These are phyloP conservation scores for Holotrichia oblita DNA, from an alignment of 1,140 invertebrate genomes.

Conservation along the genomic window DNA sequence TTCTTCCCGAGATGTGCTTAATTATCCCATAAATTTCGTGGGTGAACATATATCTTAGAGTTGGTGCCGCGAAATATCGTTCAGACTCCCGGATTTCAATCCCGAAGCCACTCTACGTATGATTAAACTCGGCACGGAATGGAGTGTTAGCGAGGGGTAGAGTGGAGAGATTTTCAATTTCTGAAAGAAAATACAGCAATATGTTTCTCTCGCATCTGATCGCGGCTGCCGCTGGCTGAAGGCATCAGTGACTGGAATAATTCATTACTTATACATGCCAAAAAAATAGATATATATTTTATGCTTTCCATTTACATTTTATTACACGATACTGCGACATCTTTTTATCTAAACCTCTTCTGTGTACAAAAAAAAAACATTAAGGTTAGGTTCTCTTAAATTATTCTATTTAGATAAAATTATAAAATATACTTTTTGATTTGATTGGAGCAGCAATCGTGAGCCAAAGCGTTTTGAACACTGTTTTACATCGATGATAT, in stretches of 20 bases:
- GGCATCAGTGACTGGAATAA: conserved; percentile 15
- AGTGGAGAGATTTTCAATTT: neutral
- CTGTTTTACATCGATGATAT: no score
- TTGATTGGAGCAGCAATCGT: no score
- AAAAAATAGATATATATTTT: conserved; percentile 13
- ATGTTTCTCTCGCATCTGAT: neutral
- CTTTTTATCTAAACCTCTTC: no score
- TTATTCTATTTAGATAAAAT: no score
- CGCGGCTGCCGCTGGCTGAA: neutral
- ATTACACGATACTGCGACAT: neutral
- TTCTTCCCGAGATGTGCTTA: neutral
- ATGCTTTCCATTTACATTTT: neutral
- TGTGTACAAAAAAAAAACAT: no score
- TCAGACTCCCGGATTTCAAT: neutral
- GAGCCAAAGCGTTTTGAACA: no score
- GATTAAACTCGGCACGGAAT: conserved; percentile 9
- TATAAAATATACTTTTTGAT: no score
- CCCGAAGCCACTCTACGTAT: conserved; percentile 11
- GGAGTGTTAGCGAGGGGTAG: neutral
- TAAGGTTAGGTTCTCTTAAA: no score
- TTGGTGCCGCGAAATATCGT: conserved; percentile 2
- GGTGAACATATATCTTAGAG: neutral
- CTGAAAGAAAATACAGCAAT: conserved; percentile 20
- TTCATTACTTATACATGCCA: conserved; percentile 13
- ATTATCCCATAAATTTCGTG: conserved; percentile 7